Evolutionary conservation across 2,888 invertebrate genomes (phyloP), one percentile per base, ranked within the genome.

Genomic region (Drosophila nigricruria): DNA sequence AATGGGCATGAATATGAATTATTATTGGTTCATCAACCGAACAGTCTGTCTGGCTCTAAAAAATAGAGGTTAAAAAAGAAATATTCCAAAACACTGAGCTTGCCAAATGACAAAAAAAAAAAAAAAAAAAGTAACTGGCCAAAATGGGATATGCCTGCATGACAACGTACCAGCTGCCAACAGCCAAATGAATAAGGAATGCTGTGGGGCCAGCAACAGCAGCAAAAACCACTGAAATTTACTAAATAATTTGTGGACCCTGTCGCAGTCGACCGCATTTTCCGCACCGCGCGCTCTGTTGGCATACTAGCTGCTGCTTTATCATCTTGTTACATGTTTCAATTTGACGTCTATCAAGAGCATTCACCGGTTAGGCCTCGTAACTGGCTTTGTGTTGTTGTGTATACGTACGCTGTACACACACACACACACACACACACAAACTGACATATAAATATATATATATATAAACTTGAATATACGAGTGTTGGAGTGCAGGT

Each of bases 271-370:
- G 52, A 16, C n/a, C 10, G 45, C 32, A 58, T 5, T 18, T 20
- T 32, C 30, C 50, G 38, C n/a, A 18, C 25, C 32, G 42, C 27
- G 10, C 57, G 30, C 30, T 3, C 43, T 3, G 27, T 3, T 16
- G 16, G 14, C 30, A n/a, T 30, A 45, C 50, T 49, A 56, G 47
- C 65, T 64, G 71, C 77, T 70, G 78, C 73, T 85, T 70, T 82
- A 82, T 82, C 88, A 85, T 86, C 87, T 88, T 85, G 81, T 85
- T 76, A 88, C 82, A 79, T 88, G 85, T 81, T 74, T 82, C 89
- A 82, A 85, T 85, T 80, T 81, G 73, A 79, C 81, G 85, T 84
- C 79, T 87, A 87, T 84, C 85, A 89, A 82, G 87, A 79, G 76
- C 86, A 81, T 78, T 73, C 79, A 73, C 79, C 70, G 66, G 77